Conservation (phyloP, 2,797 vertebrate genomes). For the Leontopithecus rosalia region DNA sequence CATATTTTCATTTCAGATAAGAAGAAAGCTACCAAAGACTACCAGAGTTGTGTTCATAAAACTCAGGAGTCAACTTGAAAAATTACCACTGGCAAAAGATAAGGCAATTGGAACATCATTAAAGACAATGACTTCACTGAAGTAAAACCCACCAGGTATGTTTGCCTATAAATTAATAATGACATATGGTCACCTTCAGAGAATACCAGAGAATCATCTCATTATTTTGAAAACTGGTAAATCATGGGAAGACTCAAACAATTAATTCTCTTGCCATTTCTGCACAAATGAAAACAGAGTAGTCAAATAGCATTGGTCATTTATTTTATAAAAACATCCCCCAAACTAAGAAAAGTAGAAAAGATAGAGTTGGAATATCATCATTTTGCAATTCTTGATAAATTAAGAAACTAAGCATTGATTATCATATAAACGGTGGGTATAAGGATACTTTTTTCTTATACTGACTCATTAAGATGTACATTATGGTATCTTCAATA, state of each 20-base stretch:
- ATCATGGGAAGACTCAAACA: not conserved
- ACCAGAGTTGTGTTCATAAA: not conserved
- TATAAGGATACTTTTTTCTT: not conserved
- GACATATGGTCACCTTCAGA: not conserved
- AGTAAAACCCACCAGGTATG: not conserved
- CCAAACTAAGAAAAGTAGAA: not conserved
- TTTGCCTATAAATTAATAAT: not conserved
- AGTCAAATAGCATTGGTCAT: not conserved
- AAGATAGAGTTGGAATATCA: not conserved
- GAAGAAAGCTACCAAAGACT: not conserved
- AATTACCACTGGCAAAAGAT: not conserved
- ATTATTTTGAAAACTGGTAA: not conserved
- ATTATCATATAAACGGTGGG: not conserved
- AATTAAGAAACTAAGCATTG: not conserved
- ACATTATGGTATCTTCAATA: not conserved
- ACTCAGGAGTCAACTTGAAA: not conserved
- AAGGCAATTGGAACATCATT: not conserved
- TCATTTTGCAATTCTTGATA: not conserved
- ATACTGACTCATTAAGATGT: not conserved
- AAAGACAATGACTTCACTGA: not conserved
- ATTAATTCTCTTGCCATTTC: not conserved
- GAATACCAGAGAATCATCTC: not conserved
- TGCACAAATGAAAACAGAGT: not conserved
- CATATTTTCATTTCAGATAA: not conserved
- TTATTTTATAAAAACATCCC: not conserved